A percentile compares a stretch with the other conserved stretches of the same genome.
These are phyloP conservation scores for Heterotis niloticus DNA, from an alignment of 2,113 vertebrate genomes.

Conservation along the genomic window DNA sequence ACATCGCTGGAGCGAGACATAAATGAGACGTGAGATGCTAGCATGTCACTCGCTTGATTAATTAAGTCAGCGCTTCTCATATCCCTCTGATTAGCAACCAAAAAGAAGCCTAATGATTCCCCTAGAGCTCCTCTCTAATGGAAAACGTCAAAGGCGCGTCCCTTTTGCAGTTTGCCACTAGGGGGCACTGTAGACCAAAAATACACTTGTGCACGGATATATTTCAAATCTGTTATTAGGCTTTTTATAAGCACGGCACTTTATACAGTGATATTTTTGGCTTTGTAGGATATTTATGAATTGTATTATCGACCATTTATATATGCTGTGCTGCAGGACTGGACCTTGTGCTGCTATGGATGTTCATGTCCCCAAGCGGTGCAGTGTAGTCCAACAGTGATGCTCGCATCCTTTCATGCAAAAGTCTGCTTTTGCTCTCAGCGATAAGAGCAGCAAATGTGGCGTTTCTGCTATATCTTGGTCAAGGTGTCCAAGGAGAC, in stretches of 20 bases:
- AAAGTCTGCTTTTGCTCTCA: too few species aligned
- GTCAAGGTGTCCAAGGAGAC: too few species aligned
- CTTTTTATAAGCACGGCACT: too few species aligned
- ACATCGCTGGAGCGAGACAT: neutral
- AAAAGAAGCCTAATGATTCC: neutral
- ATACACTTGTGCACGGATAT: neutral
- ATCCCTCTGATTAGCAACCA: conserved; percentile 1
- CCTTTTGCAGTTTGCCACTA: conserved; percentile 42
- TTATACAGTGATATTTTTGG: neutral
- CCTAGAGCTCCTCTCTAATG: conserved; percentile 27
- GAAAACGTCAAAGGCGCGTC: too few species aligned
- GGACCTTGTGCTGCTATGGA: too few species aligned
- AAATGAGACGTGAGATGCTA: neutral
- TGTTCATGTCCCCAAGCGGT: too few species aligned
- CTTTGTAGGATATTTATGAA: neutral
- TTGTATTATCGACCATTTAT: neutral
- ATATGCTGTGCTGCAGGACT: too few species aligned
- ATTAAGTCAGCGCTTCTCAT: neutral
- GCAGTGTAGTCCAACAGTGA: too few species aligned
- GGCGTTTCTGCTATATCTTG: too few species aligned
- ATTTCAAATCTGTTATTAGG: neutral
- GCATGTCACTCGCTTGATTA: neutral
- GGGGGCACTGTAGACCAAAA: conserved; percentile 42
- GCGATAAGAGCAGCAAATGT: too few species aligned
- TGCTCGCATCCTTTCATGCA: too few species aligned